These are phyloP conservation scores for Petrophora chlorosata DNA, from an alignment of 2,888 invertebrate genomes.

Conservation along the genomic window DNA sequence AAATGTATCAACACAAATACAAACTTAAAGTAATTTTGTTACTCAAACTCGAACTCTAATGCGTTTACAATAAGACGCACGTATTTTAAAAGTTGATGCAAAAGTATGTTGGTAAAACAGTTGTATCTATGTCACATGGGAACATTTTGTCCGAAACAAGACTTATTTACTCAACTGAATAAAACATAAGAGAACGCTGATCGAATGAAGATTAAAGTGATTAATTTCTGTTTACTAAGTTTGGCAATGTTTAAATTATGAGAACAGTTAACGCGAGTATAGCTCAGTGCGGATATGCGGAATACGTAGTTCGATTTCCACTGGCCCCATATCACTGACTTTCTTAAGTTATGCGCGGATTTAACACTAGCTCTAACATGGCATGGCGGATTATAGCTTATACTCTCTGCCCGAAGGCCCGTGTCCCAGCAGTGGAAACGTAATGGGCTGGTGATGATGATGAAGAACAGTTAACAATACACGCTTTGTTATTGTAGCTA, in stretches of 20 bases:
- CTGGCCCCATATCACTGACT: no score
- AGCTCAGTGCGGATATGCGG: no score
- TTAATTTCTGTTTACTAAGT: slow-evolving; percentile 21
- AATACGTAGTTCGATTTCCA: no score
- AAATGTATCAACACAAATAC: slow-evolving; percentile 39
- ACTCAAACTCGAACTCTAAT: slow-evolving; percentile 11
- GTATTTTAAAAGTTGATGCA: background rate
- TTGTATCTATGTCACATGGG: slow-evolving; percentile 79
- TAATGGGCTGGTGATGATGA: no score
- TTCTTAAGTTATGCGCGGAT: no score
- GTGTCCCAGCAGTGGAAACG: no score
- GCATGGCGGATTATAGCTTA: no score
- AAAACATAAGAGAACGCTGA: slow-evolving; percentile 71
- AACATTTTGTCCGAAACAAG: slow-evolving; percentile 79
- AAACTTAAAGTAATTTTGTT: background rate
- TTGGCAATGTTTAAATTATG: background rate
- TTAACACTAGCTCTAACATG: no score
- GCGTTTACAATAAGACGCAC: background rate
- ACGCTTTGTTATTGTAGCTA: no score
- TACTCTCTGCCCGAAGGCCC: no score
- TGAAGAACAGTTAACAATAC: no score
- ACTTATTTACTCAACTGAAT: slow-evolving; percentile 79
- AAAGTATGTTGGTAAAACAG: slow-evolving; percentile 52
- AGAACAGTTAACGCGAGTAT: no score
- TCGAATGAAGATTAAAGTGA: slow-evolving; percentile 48